These are phyloP conservation scores for Ormyrus labotus DNA, from an alignment of 2,888 invertebrate genomes.

Conservation along the genomic window DNA sequence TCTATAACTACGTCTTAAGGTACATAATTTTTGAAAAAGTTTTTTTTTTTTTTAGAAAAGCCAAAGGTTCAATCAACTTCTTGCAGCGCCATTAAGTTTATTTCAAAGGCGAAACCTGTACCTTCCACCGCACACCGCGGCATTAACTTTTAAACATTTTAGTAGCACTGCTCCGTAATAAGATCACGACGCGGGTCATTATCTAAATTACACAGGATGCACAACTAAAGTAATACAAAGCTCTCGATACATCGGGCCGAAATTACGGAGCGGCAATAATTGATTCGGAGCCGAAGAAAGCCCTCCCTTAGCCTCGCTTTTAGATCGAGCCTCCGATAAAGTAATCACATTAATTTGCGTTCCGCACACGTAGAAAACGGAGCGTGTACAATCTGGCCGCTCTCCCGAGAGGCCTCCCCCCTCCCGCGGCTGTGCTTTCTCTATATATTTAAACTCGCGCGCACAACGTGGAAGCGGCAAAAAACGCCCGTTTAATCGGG, in stretches of 20 bases:
- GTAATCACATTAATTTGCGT: constrained; percentile 32
- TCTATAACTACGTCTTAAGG: no score
- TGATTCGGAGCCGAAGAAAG: background rate
- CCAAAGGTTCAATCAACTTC: no score
- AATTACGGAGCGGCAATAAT: background rate
- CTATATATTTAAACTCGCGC: background rate
- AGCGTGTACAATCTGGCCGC: background rate
- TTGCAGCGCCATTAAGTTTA: no score
- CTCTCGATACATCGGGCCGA: background rate
- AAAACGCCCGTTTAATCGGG: constrained; percentile 8
- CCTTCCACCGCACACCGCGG: no score
- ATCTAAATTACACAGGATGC: background rate
- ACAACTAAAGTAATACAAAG: background rate
- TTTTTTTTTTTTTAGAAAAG: no score
- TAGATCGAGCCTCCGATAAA: constrained; percentile 26
- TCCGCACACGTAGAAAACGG: background rate
- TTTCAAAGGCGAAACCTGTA: no score
- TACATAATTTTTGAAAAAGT: no score
- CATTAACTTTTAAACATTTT: no score
- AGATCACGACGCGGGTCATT: no score
- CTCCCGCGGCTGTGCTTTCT: background rate
- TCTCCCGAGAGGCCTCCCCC: no score
- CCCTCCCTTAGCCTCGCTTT: background rate
- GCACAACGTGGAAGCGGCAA: background rate
- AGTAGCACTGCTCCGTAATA: no score